Evolutionary conservation across 2,113 vertebrate species (phyloP), one percentile per base, ranked within the genome.

Genomic region (Telmatochromis sp.): DNA sequence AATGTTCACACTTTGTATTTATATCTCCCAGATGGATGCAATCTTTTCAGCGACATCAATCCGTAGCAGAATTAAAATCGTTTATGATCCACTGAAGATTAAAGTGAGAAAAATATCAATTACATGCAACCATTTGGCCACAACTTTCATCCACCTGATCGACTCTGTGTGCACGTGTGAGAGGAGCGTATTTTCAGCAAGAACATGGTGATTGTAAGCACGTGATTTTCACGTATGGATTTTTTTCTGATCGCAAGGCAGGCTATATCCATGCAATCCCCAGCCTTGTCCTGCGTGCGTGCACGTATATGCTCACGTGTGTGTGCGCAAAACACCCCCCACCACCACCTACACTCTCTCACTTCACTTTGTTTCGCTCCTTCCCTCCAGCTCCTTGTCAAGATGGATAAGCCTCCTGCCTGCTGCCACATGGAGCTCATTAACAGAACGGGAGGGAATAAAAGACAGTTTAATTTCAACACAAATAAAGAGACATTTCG

Each of bases 341-440:
- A 83, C 88, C 86, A 78, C 73, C 78, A 85, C 86, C 91, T 88
- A 23, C 81, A 35, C 89, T 83, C 82, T 87, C 90, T 89, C 73
- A 73, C 54, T 79, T 88, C 86, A 75, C 86, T 92, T 87, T 89
- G 54, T 89, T 89, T 79, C 60, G 31, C 83, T 68, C 89, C 81
- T 86, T 53, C 90, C 83, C 84, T 89, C 91, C 91, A 89, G 90
- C 89, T 86, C 84, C 91, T 91, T 94, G 93, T 94, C 94, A 93
- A 81, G 91, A 85, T 47, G 89, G 86, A 89, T 94, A 91, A 94
- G 92, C 63, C 85, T 91, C 89, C 91, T 91, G 87, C 85, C 87
- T 85, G 82, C 89, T 86, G 84, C 92, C 95, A 96, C 95, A 96
- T 96, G 95, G 95, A 92, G 92, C 91, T 92, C 93, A 93, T 96